Conservation (phyloP, 1,140 invertebrate genomes). For the Rhagoletis pomonella region DNA sequence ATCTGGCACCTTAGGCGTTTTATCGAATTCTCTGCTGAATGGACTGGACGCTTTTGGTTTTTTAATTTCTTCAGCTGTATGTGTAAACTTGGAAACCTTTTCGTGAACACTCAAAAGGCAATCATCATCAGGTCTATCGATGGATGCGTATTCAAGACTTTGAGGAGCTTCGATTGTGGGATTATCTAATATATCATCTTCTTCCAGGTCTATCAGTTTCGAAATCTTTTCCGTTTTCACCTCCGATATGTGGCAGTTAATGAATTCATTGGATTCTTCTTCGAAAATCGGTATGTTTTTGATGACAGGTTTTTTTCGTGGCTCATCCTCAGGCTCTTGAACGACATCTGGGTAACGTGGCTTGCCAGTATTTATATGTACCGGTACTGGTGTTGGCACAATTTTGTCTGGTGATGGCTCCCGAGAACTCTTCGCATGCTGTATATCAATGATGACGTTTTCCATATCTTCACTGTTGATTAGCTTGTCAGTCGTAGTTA, state of each 20-base stretch:
- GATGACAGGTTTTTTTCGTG: slow-evolving; percentile 71
- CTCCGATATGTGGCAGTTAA: slow-evolving; percentile 71
- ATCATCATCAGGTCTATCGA: slow-evolving; percentile 66
- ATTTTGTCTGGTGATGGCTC: slow-evolving; percentile 82
- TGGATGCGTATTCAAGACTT: slow-evolving; percentile 62
- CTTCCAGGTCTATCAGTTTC: slow-evolving; percentile 16
- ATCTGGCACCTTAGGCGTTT: slow-evolving; percentile 74
- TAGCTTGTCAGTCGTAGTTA: slow-evolving; percentile 66
- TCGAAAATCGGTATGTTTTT: slow-evolving; percentile 73
- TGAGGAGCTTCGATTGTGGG: slow-evolving; percentile 68
- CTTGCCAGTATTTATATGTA: slow-evolving; percentile 77
- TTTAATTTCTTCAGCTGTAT: slow-evolving; percentile 72
- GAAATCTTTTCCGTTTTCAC: slow-evolving; percentile 61
- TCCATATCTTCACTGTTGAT: slow-evolving; percentile 73
- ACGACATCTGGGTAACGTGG: slow-evolving; percentile 82
- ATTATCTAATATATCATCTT: slow-evolving; percentile 63
- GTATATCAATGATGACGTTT: slow-evolving; percentile 78
- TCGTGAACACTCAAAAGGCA: slow-evolving; percentile 79
- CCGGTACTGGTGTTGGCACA: slow-evolving; percentile 78
- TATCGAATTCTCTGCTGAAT: slow-evolving; percentile 66
- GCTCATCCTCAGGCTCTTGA: slow-evolving; percentile 82
- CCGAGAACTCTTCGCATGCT: slow-evolving; percentile 82
- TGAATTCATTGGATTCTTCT: slow-evolving; percentile 68
- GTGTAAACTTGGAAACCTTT: slow-evolving; percentile 78
- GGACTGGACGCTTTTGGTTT: slow-evolving; percentile 68